Evolutionary conservation across 2,888 invertebrate species (phyloP), one percentile per base, ranked within the genome.

Genomic region (Erpobdella octoculata): DNA sequence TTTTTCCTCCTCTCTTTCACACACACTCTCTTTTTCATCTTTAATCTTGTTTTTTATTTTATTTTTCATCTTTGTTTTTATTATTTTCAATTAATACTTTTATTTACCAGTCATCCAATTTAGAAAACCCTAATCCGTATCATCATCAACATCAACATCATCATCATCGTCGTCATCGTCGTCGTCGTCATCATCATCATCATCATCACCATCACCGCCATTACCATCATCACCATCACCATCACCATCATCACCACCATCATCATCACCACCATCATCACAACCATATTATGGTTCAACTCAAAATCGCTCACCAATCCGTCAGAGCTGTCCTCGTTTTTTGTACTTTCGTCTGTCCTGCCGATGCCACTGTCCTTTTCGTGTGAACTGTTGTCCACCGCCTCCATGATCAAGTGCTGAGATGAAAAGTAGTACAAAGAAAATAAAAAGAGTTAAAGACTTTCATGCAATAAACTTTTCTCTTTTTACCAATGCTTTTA

Each of bases 301-400:
- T 41, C 46, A 41, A 12, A 41, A 15, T 35, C 31, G 33, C 62
- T 31, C n/a, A 62, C 62, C 62, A 62, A 5, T 35, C 35, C 62
- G 35, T 75, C 82, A 2, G 82, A 82, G 70, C 81, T 81, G 72
- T 82, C 82, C 67, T 81, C 81, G 74, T 82, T 82, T 70, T 78
- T 78, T 0, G 81, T 81, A 74, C 79, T 81, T 72, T 82, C 82
- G 71, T 82, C 82, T 0, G 82, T 82, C 9, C 80, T 76, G 5
- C 81, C 82, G 1, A 82, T 81, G 28, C 82, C 82, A 67, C 82
- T 82, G 76, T 82, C 82, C 76, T 62, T 82, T 74, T 82, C 81
- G 65, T 80, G 80, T n/a, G 62, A 31, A 35, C 62, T 62, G 62
- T 31, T 62, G 62, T 62, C 62, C 21, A 62, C 31, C 1, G 35